phyloP scores from a whole-genome alignment of 53 echinoderm and acorn worm genomes.

The Stichopus horrens region DNA sequence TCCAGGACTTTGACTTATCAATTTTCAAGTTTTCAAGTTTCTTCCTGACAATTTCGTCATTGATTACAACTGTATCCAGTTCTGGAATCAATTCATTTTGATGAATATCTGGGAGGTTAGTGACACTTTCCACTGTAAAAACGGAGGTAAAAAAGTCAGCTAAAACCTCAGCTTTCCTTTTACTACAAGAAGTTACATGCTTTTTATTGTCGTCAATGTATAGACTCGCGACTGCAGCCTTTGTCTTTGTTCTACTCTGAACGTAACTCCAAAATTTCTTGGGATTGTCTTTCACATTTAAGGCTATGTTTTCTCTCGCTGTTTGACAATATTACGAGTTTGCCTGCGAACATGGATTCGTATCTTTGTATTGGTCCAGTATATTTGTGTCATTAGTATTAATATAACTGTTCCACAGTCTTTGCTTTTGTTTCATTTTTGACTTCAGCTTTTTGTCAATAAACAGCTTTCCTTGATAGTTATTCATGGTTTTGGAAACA shows the following conservation, averaged over 20 bases:
- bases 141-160: background rate
- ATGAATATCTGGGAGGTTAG: no score
- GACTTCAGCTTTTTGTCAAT: constrained; percentile 1
- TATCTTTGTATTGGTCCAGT: background rate
- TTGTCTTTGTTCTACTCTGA: background rate
- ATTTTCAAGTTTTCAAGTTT: no score
- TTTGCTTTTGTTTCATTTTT: constrained; percentile 30
- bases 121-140: no score
- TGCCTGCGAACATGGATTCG: background rate
- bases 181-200: background rate
- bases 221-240: no score
- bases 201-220: background rate
- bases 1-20: no score
- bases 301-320: background rate
- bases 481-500: constrained; percentile 1
- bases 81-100: no score
- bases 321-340: background rate
- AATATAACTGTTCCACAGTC: background rate
- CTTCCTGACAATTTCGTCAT: no score
- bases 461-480: constrained; percentile 7
- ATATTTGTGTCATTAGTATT: background rate
- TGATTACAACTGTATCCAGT: no score
- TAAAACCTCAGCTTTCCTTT: background rate
- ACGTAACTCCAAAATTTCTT: background rate
- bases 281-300: background rate